Evolutionary conservation across 2,888 invertebrate species (phyloP).

Genomic region (Chloroclystis v-ata): DNA sequence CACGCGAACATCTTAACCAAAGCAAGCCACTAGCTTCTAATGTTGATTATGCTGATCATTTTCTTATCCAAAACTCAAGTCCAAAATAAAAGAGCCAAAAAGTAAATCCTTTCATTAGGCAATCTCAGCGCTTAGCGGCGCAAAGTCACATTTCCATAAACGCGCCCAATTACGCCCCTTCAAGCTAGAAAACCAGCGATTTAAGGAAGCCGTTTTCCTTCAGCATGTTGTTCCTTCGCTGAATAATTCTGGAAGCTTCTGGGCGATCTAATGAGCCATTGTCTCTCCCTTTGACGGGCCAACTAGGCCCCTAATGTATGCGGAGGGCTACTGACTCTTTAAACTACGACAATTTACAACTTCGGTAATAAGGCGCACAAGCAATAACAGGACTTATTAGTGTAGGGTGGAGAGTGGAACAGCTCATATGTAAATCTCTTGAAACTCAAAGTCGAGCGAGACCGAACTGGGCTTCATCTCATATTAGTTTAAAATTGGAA

Average conservation of each 20-base stretch:
- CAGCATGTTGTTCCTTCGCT: constrained; percentile 7
- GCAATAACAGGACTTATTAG: too few relatives aligned
- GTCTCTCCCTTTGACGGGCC: constrained; percentile 23
- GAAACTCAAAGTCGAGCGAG: background rate
- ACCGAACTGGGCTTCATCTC: constrained; percentile 4
- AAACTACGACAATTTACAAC: too few relatives aligned
- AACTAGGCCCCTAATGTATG: constrained; percentile 6
- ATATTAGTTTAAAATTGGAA: constrained; percentile 8
- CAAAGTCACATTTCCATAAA: background rate
- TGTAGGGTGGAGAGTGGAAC: too few relatives aligned
- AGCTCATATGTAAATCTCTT: background rate
- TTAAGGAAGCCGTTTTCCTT: constrained; percentile 4
- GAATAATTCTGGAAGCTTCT: constrained; percentile 14
- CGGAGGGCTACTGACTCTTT: background rate
- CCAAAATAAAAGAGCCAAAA: background rate
- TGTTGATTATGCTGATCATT: too few relatives aligned
- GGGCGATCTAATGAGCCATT: constrained; percentile 14
- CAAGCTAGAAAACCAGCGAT: constrained; percentile 1
- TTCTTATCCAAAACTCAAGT: background rate
- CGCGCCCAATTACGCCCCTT: background rate
- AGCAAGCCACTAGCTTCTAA: too few relatives aligned
- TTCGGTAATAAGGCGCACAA: too few relatives aligned
- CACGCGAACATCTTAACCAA: too few relatives aligned
- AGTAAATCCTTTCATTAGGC: too few relatives aligned
- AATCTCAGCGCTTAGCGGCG: background rate